phyloP scores from a whole-genome alignment of 1,140 invertebrate species.

The Gonioctena quinquepunctata region DNA sequence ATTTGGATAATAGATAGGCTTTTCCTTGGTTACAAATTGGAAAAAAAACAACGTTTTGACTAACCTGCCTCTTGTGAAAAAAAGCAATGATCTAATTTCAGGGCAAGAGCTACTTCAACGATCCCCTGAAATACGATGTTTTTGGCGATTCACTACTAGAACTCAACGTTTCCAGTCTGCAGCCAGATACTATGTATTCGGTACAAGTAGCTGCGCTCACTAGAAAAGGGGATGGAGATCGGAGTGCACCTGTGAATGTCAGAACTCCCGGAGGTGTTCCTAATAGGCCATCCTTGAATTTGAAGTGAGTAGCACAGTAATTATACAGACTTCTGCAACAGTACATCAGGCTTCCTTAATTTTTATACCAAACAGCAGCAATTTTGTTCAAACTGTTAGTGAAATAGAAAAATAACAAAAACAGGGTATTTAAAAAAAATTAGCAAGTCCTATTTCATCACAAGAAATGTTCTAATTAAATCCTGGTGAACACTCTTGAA shows the following conservation, averaged over 20 bases:
- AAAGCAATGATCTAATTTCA: slow-evolving; percentile 44
- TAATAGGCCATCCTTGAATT: slow-evolving; percentile 78
- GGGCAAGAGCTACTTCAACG: slow-evolving; percentile 80
- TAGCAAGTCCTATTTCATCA: too few relatives aligned
- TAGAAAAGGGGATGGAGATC: slow-evolving; percentile 90
- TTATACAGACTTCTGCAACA: slow-evolving; percentile 1
- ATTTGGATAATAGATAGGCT: too few relatives aligned
- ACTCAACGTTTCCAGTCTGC: slow-evolving; percentile 83
- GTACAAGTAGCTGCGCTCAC: slow-evolving; percentile 92
- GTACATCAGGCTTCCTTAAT: too few relatives aligned
- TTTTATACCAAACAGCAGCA: too few relatives aligned
- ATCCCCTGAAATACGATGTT: slow-evolving; percentile 83
- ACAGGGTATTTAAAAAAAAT: too few relatives aligned
- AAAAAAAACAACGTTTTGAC: neutral
- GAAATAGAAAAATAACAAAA: too few relatives aligned
- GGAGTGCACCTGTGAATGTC: slow-evolving; percentile 79
- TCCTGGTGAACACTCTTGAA: too few relatives aligned
- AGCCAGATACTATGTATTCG: slow-evolving; percentile 92
- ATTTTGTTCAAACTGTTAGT: too few relatives aligned
- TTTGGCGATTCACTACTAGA: slow-evolving; percentile 76
- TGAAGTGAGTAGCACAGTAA: slow-evolving; percentile 68
- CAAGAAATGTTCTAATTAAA: too few relatives aligned
- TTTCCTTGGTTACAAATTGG: too few relatives aligned
- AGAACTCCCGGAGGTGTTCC: slow-evolving; percentile 93
- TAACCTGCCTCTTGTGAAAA: neutral